Evolutionary conservation across 2,797 vertebrate genomes (phyloP), one percentile per base, ranked within the genome.

Genomic region (Yasuhikotakia modesta): DNA sequence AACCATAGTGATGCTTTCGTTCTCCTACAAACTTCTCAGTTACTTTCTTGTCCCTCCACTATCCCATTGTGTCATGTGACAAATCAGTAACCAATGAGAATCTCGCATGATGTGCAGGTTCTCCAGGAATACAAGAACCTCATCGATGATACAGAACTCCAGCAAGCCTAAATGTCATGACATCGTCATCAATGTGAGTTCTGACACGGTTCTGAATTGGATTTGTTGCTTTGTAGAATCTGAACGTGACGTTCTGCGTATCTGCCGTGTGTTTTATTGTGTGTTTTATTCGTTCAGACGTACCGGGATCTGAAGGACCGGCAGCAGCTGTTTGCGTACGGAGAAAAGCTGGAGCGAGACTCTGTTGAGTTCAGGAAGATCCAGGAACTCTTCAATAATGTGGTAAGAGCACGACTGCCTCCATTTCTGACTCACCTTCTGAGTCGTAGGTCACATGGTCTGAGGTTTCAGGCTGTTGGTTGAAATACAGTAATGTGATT

Each of bases 111-210:
- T 43, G 8, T 43, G 39, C 39, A 43, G 39, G 39, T 43, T 8
- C 39, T 43, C 93, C 94, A 98, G 89, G 95, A 96, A 1, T 99
- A 98, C 0, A 89, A 98, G 68, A 91, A 87, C 45, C 90, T 99
- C 68, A 94, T 99, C 2, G 95, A 97, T 27, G 95, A 98, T 11
- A 84, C 91, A 0, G 95, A 99, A 43, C 89, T 90, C 13, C 93
- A 92, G 78, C 86, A 99, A 97, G 84, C 95, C 96, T 85, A 98
- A 97, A 86, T 99, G 97, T 87, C 97, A 99, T n/a, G 93, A 96
- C 85, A 93, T 98, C 50, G 91, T 96, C 86, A 98, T 99, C 85
- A 95, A 96, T 75, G 97, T 98, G 87, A 93, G 93, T 81, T 35
- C 57, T 35, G 1, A 11, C 1, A 65, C 66, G 5, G n/a, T 24